These are phyloP conservation scores for Geopemphigus sp. DNA, from an alignment of 1,140 invertebrate species.

Conservation along the genomic window DNA sequence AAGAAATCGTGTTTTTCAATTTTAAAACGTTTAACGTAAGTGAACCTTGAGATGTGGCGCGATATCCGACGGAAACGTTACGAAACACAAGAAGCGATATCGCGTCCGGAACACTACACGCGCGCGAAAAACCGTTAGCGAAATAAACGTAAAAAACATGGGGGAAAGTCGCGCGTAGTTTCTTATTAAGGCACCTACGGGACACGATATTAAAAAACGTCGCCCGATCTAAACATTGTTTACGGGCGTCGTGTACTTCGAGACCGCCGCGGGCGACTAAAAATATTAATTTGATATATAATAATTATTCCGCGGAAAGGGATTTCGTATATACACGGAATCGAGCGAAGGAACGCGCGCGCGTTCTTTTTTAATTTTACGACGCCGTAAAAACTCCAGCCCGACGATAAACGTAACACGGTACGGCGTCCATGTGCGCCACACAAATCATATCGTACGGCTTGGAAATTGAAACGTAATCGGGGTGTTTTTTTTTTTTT, in stretches of 20 bases:
- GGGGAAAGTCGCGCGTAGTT: too few relatives aligned
- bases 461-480: slow-evolving; percentile 30
- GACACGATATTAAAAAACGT: slow-evolving; percentile 19
- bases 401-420: slow-evolving; percentile 45
- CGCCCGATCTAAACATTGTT: background rate
- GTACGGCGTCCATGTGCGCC: slow-evolving; percentile 29
- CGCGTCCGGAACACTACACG: too few relatives aligned
- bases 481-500: too few relatives aligned
- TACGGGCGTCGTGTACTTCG: too few relatives aligned
- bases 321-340: background rate
- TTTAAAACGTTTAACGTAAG: background rate
- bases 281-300: slow-evolving; percentile 17
- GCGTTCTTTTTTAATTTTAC: slow-evolving; percentile 43
- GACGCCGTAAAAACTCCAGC: slow-evolving; percentile 44
- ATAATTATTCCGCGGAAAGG: slow-evolving; percentile 2
- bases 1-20: background rate
- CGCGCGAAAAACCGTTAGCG: too few relatives aligned
- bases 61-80: too few relatives aligned
- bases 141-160: background rate
- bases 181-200: background rate
- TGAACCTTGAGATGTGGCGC: background rate
- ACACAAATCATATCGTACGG: slow-evolving; percentile 8
- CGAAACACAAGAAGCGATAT: background rate
- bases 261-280: background rate
- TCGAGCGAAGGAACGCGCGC: background rate